Evolutionary conservation across 2,797 vertebrate species (phyloP).

Genomic region (Rallus crepitans): DNA sequence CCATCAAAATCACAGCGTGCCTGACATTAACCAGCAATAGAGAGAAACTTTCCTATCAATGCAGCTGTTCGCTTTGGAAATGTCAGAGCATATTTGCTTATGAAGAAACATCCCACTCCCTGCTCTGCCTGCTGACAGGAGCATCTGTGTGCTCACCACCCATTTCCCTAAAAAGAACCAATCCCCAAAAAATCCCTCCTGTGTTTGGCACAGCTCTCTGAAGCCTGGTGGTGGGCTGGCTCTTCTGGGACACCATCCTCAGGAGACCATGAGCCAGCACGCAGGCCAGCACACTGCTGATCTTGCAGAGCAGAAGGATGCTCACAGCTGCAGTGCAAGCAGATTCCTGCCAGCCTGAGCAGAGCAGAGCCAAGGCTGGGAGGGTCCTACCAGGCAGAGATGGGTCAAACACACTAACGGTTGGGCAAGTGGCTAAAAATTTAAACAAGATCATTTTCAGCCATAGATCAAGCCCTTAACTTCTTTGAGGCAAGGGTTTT

Average conservation of each 20-base stretch:
- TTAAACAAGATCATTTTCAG: fast-evolving
- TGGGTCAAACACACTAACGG: too few species aligned
- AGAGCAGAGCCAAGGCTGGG: not conserved
- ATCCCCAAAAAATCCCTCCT: fast-evolving
- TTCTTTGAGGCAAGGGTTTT: not conserved
- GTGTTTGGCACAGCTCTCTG: not conserved
- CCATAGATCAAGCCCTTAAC: not conserved
- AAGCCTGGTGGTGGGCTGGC: not conserved
- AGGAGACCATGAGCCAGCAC: not conserved
- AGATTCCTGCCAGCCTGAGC: not conserved
- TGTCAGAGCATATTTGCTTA: not conserved
- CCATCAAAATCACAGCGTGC: not conserved
- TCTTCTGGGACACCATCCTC: fast-evolving
- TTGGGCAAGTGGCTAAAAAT: not conserved
- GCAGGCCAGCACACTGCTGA: not conserved
- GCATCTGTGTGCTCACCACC: too few species aligned
- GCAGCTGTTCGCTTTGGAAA: not conserved
- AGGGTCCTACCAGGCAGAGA: not conserved
- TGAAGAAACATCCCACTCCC: not conserved
- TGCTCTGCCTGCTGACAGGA: not conserved
- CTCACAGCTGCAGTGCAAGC: not conserved
- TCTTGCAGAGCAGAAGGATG: not conserved
- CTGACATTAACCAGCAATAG: not conserved
- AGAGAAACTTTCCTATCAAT: not conserved
- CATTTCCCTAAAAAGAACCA: not conserved